These are phyloP conservation scores for Pao palembangensis DNA, from an alignment of 2,113 vertebrate species.

Conservation along the genomic window DNA sequence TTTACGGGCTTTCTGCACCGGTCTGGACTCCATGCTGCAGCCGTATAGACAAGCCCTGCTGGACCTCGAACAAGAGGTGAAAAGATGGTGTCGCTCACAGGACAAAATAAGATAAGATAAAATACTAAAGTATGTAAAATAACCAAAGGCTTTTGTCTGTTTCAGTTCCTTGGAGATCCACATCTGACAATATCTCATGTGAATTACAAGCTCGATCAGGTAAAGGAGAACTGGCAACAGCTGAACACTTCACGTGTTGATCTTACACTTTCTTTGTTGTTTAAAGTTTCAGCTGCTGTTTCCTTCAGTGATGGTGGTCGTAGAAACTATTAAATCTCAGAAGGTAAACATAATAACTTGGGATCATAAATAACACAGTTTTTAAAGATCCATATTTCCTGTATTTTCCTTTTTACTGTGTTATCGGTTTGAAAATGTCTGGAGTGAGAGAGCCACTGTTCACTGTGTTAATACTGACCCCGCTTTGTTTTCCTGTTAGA, in stretches of 20 bases:
- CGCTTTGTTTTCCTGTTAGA: conserved; percentile 65
- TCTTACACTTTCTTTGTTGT: conserved; percentile 2
- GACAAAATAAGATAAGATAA: too few species aligned
- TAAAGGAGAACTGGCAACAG: conserved; percentile 46
- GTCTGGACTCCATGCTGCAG: conserved; percentile 90
- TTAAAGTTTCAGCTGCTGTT: conserved; percentile 95
- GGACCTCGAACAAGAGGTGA: conserved; percentile 94
- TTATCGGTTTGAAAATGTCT: too few species aligned
- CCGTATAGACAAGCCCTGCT: conserved; percentile 93
- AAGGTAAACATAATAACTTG: conserved; percentile 76
- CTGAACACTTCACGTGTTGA: neutral
- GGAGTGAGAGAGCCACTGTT: too few species aligned
- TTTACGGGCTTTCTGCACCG: conserved; percentile 92
- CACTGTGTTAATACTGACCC: too few species aligned
- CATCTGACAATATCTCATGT: conserved; percentile 95
- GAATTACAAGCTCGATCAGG: conserved; percentile 96
- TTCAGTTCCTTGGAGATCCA: conserved; percentile 93
- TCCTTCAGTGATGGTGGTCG: conserved; percentile 94
- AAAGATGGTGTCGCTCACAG: neutral
- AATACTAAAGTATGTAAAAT: accelerated
- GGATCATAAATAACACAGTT: too few species aligned
- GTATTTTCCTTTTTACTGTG: too few species aligned
- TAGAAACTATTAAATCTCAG: conserved; percentile 93
- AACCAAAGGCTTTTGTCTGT: conserved; percentile 33
- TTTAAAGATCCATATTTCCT: too few species aligned